These are phyloP conservation scores for Scotopteryx bipunctaria DNA, from an alignment of 2,888 invertebrate species.

Conservation along the genomic window DNA sequence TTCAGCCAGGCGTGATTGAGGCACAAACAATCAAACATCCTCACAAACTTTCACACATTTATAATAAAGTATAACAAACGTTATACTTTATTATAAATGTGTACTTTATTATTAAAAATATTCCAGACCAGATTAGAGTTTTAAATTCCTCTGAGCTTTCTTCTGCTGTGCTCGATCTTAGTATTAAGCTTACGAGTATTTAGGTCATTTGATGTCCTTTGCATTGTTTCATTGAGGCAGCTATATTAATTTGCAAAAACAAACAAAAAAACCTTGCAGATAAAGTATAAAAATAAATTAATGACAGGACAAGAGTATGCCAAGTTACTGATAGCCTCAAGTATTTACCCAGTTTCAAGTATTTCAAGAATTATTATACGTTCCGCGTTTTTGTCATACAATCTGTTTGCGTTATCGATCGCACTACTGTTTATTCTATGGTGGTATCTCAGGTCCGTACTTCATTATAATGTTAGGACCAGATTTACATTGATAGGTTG, in stretches of 20 bases:
- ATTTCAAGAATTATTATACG: slow-evolving; percentile 56
- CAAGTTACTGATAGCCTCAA: slow-evolving; percentile 35
- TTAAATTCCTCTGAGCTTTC: no score
- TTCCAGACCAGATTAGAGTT: no score
- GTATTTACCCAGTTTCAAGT: slow-evolving; percentile 33
- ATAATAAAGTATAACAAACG: no score
- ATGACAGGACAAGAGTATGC: slow-evolving; percentile 19
- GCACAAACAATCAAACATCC: no score
- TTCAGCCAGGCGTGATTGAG: no score
- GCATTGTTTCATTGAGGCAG: no score
- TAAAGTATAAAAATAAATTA: slow-evolving; percentile 12
- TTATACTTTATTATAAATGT: no score
- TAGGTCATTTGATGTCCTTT: no score
- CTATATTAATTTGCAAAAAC: background rate
- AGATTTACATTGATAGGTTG: background rate
- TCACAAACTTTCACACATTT: no score
- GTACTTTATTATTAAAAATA: no score
- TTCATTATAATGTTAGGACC: slow-evolving; percentile 40
- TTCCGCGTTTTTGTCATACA: slow-evolving; percentile 51
- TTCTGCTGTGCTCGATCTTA: no score
- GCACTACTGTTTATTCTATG: slow-evolving; percentile 37
- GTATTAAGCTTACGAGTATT: no score
- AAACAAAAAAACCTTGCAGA: background rate
- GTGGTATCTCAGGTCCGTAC: slow-evolving; percentile 53
- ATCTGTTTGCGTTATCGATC: slow-evolving; percentile 64